Conservation (phyloP, 2,113 vertebrate species). For the Enhydra lutris region DNA sequence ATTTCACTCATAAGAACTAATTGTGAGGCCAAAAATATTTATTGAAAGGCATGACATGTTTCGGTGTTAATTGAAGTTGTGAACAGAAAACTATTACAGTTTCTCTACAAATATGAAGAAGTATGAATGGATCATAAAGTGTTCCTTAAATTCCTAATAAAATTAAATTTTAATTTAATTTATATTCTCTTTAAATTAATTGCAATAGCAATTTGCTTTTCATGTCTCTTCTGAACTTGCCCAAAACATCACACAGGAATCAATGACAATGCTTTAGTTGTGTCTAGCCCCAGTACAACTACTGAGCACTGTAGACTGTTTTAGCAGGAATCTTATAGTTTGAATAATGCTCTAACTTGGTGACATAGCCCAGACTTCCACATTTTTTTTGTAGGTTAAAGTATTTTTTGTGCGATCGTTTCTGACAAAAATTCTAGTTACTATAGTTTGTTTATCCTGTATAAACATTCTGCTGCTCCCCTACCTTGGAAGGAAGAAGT, state of each 20-base stretch:
- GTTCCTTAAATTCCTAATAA: not conserved
- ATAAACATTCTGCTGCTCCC: not conserved
- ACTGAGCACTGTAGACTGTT: not conserved
- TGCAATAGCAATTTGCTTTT: not conserved
- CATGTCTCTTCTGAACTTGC: not conserved
- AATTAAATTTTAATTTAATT: not conserved
- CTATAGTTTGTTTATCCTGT: not conserved
- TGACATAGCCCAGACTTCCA: not conserved
- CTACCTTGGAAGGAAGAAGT: not conserved
- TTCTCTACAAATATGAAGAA: not conserved
- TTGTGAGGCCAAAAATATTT: not conserved
- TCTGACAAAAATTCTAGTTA: not conserved
- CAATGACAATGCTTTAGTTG: accelerated
- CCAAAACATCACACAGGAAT: not conserved
- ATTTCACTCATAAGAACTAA: not conserved
- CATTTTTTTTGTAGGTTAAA: not conserved
- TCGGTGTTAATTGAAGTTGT: not conserved
- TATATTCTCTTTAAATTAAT: not conserved
- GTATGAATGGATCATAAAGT: not conserved
- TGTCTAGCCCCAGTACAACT: not conserved
- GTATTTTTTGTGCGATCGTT: not conserved
- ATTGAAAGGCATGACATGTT: not conserved
- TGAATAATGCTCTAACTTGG: not conserved
- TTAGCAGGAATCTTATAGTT: not conserved
- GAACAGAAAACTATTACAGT: not conserved